phyloP scores from a whole-genome alignment of 37 sponge, comb jelly and placozoan species.

The Chondrilla cf. caribensis region DNA sequence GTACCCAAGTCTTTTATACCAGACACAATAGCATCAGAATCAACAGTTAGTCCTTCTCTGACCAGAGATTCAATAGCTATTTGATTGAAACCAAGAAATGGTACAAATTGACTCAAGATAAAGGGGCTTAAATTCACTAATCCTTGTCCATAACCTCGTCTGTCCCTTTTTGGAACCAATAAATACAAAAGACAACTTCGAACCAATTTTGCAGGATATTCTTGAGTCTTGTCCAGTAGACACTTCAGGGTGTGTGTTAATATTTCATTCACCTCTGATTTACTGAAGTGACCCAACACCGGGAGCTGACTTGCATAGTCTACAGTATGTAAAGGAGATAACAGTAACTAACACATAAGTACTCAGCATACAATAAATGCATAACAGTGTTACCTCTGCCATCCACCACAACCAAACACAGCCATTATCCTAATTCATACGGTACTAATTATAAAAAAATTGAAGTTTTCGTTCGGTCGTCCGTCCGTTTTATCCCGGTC shows the following conservation, averaged over 20 bases:
- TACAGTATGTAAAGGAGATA: too few relatives aligned
- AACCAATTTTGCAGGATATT: not conserved
- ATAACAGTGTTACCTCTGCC: too few relatives aligned
- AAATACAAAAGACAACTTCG: not conserved
- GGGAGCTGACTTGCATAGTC: not conserved
- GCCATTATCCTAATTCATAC: too few relatives aligned
- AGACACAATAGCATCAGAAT: not conserved
- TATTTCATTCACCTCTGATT: not conserved
- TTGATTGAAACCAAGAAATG: not conserved
- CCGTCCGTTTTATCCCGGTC: too few relatives aligned
- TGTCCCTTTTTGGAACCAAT: not conserved
- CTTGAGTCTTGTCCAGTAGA: not conserved
- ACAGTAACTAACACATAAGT: too few relatives aligned
- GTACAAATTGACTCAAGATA: not conserved
- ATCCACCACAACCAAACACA: too few relatives aligned
- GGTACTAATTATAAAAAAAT: too few relatives aligned
- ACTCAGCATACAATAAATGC: too few relatives aligned
- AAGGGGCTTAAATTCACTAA: not conserved
- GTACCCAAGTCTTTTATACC: not conserved
- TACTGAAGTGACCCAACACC: not conserved
- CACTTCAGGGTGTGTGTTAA: not conserved
- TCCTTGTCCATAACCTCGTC: slow-evolving; percentile 2
- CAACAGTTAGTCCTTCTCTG: not conserved
- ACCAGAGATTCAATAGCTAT: not conserved
- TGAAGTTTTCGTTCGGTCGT: too few relatives aligned